Evolutionary conservation across 2,113 vertebrate genomes (phyloP), one percentile per base, ranked within the genome.

Genomic region (Laterallus jamaicensis): DNA sequence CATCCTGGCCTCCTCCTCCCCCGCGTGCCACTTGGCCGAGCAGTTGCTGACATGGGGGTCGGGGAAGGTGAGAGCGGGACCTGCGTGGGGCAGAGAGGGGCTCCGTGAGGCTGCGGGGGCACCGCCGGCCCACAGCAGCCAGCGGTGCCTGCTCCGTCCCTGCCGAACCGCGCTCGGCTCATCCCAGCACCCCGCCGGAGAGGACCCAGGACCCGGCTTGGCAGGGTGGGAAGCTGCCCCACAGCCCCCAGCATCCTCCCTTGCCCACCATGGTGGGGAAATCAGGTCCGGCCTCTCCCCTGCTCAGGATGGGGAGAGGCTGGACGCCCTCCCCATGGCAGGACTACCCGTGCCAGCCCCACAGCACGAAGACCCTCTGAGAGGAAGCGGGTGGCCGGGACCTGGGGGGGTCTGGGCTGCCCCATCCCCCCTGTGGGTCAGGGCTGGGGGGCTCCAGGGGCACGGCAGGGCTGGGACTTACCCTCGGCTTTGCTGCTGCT

Each of bases 1-100:
- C 97, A 98, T 98, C 98, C 98, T 98, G 97, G 95, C 94, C 97
- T 98, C 97, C 97, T 98, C 98, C 98, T 98, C 98, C 93, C 96
- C 95, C 87, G 95, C 59, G 93, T 97, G 98, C 97, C 98, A 40
- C 98, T 98, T 94, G 97, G 97, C 96, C 69, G 97, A 97, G 97
- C 98, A 98, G 97, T 97, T 97, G 97, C 98, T 98, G 95, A 98
- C 98, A 97, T 98, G 98, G 97, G 98, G 96, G 96, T 98, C 97
- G 47, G 97, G 97, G 97, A 98, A 97, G 94, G 97, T 96, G 96
- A 94, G 84, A 97, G 96, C 88, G 88, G 96, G 95, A 98, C 97
- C 98, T 98, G 90, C 1, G 12, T 20, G 40, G 9, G 22, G 90
- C 82, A 94, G 42, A 95, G 81, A 59, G 29, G 32, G 44, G 63